These are phyloP conservation scores for Drosophila phalerata DNA, from an alignment of 2,888 invertebrate genomes.

Conservation along the genomic window DNA sequence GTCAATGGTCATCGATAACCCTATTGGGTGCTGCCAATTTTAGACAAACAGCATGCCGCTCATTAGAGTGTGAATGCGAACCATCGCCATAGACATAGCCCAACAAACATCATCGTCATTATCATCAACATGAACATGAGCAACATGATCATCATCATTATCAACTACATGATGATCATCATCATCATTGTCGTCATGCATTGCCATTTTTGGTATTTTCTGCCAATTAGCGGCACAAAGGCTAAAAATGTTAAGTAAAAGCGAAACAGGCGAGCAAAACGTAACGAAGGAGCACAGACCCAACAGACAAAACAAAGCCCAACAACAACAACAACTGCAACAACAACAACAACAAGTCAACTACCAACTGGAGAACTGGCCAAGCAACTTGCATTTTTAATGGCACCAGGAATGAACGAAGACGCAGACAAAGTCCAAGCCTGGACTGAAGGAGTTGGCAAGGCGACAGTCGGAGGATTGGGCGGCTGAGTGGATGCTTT, in stretches of 20 bases:
- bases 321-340: conserved; percentile 40
- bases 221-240: conserved; percentile 83
- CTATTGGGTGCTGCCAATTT: conserved; percentile 47
- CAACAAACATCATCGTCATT: conserved; percentile 21
- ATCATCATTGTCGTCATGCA: conserved; percentile 63
- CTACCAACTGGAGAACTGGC: conserved; percentile 52
- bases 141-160: conserved; percentile 15
- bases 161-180: conserved; percentile 16
- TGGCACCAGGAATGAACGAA: conserved; percentile 57
- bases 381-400: conserved; percentile 80
- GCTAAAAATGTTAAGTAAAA: conserved; percentile 81
- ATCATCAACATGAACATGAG: conserved; percentile 16
- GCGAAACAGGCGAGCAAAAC: conserved; percentile 75
- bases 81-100: conserved; percentile 33
- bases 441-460: neutral
- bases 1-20: conserved; percentile 46
- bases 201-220: conserved; percentile 84
- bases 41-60: conserved; percentile 52
- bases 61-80: conserved; percentile 58
- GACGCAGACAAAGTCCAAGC: neutral
- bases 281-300: conserved; percentile 67
- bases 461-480: neutral
- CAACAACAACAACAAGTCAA: conserved; percentile 23
- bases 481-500: conserved; percentile 49
- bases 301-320: conserved; percentile 42